A percentile compares a stretch with the other conserved stretches of the same genome.
phyloP scores from a whole-genome alignment of 2,797 vertebrate genomes.

The Sitta carolinensis region DNA sequence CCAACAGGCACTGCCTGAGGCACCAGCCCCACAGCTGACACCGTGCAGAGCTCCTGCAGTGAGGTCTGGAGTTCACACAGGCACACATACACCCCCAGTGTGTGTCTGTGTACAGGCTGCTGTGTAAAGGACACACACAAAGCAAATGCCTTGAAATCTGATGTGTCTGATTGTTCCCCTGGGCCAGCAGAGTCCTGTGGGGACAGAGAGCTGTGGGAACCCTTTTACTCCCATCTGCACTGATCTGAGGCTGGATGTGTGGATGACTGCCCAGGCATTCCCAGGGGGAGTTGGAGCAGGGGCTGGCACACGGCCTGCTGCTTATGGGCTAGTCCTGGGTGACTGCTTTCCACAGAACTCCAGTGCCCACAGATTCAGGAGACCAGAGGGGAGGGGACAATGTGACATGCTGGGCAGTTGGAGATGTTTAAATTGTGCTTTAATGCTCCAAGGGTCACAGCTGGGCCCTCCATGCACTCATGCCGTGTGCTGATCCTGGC shows the following conservation, averaged over 20 bases:
- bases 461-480: not conserved
- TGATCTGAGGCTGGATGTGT: not conserved
- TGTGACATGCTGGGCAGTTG: not conserved
- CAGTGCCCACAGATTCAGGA: not conserved
- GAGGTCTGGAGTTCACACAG: not conserved
- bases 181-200: not conserved
- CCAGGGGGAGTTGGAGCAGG: not conserved
- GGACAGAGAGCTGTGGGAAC: not conserved
- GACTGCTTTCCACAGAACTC: not conserved
- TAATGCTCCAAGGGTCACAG: not conserved
- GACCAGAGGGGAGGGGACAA: not conserved
- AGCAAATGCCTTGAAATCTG: not conserved
- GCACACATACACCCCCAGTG: not conserved
- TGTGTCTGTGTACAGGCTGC: not conserved
- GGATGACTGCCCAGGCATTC: not conserved
- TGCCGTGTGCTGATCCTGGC: not conserved
- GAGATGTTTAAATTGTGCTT: not conserved
- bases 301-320: not conserved
- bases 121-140: not conserved
- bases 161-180: not conserved
- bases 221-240: not conserved
- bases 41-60: not conserved
- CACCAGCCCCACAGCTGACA: not conserved
- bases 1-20: not conserved
- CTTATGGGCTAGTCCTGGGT: not conserved